Conservation (phyloP, 2,888 invertebrate species). For the Drosophila ustulata region DNA sequence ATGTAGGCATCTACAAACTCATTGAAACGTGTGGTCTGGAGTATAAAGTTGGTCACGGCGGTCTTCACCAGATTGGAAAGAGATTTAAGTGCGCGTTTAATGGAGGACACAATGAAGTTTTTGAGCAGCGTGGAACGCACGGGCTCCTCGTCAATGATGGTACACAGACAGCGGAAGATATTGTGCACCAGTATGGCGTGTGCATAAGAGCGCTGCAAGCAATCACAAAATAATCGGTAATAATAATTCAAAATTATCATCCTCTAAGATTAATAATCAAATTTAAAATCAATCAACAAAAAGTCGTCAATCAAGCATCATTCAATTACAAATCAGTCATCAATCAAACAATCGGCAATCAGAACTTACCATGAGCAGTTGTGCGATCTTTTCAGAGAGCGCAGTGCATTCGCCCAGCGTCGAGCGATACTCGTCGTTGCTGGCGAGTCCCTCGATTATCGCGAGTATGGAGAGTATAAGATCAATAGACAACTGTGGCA, state of each 20-base stretch:
- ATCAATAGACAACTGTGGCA: slow-evolving; percentile 69
- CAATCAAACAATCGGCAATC: too few species aligned
- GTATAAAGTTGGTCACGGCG: slow-evolving; percentile 81
- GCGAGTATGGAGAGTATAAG: slow-evolving; percentile 67
- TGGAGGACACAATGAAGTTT: slow-evolving; percentile 66
- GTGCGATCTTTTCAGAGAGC: slow-evolving; percentile 63
- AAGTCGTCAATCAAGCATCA: too few species aligned
- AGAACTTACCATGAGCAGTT: slow-evolving; percentile 69
- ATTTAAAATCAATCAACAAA: neutral
- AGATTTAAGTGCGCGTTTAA: slow-evolving; percentile 77
- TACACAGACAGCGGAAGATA: slow-evolving; percentile 81
- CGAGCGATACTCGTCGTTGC: slow-evolving; percentile 68
- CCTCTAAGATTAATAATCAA: too few species aligned
- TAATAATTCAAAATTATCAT: too few species aligned
- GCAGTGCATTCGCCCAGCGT: slow-evolving; percentile 39
- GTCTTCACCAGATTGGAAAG: slow-evolving; percentile 77
- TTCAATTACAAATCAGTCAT: too few species aligned
- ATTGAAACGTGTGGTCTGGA: slow-evolving; percentile 78
- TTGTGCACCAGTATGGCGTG: slow-evolving; percentile 75
- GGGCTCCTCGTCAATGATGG: slow-evolving; percentile 68
- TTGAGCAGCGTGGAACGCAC: slow-evolving; percentile 62
- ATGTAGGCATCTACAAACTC: slow-evolving; percentile 75
- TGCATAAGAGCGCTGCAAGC: slow-evolving; percentile 58
- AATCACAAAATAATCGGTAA: neutral
- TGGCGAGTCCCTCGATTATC: slow-evolving; percentile 73